Percentiles rank a stretch among this genome's conserved stretches.
phyloP scores from a whole-genome alignment of 1,140 invertebrate genomes.

The Diprion similis region DNA sequence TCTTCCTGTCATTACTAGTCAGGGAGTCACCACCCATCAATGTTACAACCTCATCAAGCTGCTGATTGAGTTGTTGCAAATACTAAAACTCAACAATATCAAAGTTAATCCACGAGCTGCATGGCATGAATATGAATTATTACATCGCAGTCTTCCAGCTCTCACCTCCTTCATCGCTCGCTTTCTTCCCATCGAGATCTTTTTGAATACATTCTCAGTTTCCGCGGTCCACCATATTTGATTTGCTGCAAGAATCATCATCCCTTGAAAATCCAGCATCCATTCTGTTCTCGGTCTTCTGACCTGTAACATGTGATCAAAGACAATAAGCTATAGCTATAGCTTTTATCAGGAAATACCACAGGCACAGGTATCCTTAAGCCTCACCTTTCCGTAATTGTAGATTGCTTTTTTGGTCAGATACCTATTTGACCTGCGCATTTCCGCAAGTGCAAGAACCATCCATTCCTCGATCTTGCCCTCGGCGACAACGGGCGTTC shows the following conservation, averaged over 20 bases:
- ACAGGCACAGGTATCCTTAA: conserved; percentile 45
- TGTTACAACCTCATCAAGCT: conserved; percentile 85
- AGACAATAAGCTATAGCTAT: conserved; percentile 25
- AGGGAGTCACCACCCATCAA: conserved; percentile 80
- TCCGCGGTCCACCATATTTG: conserved; percentile 95
- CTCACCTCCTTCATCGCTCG: conserved; percentile 85
- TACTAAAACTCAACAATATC: conserved; percentile 57
- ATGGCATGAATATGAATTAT: neutral
- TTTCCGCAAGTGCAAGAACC: conserved; percentile 82
- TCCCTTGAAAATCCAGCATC: conserved; percentile 89
- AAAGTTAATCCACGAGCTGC: conserved; percentile 12
- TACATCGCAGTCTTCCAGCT: neutral
- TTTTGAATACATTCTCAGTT: conserved; percentile 86
- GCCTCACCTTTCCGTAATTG: conserved; percentile 78
- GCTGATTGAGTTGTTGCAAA: conserved; percentile 77
- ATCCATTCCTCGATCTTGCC: conserved; percentile 91
- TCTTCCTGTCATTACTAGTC: conserved; percentile 80
- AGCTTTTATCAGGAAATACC: conserved; percentile 64
- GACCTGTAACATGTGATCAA: conserved; percentile 39
- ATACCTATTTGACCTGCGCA: conserved; percentile 83
- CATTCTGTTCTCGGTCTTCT: conserved; percentile 72
- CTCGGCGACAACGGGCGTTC: conserved; percentile 61
- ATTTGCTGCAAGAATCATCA: conserved; percentile 85
- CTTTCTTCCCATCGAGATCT: conserved; percentile 79
- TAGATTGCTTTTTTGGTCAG: conserved; percentile 89